Evolutionary conservation across 2,888 invertebrate species (phyloP).

Genomic region (Eupelmus urozonus): DNA sequence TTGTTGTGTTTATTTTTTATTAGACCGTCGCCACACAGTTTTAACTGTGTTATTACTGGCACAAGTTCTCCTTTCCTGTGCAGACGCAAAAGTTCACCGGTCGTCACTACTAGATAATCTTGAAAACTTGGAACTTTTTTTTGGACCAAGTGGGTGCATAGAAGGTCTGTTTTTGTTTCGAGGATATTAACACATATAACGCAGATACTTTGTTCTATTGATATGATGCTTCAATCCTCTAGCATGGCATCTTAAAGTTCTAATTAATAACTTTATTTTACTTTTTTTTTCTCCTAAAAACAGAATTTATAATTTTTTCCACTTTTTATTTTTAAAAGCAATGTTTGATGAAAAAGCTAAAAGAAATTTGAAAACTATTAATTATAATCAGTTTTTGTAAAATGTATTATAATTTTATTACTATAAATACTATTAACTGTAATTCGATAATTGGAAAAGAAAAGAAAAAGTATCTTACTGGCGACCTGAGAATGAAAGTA

Average conservation of each 20-base stretch:
- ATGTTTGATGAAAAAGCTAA: background rate
- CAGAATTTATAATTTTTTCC: background rate
- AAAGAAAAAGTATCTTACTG: conserved; percentile 18
- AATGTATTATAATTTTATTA: no score
- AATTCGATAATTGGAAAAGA: background rate
- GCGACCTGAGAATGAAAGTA: conserved; percentile 7
- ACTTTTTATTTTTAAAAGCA: background rate
- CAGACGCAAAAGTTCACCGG: conserved; percentile 65
- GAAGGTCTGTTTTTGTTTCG: conserved; percentile 74
- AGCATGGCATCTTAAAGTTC: conserved; percentile 25
- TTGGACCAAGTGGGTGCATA: conserved; percentile 74
- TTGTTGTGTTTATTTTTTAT: conserved; percentile 65
- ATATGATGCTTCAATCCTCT: conserved; percentile 15
- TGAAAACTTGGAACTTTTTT: conserved; percentile 70
- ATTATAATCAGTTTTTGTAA: no score
- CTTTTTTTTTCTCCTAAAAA: background rate
- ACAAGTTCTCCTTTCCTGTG: conserved; percentile 63
- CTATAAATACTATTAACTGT: background rate
- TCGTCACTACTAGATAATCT: conserved; percentile 65
- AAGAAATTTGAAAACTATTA: no score
- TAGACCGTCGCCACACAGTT: conserved; percentile 62
- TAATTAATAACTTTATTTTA: conserved; percentile 10
- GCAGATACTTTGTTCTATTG: conserved; percentile 9
- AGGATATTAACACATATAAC: conserved; percentile 58
- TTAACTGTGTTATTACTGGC: conserved; percentile 64